Percentiles rank a stretch among this genome's conserved stretches.
Conservation (phyloP, 2,888 invertebrate species). For the Operophtera brumata region DNA sequence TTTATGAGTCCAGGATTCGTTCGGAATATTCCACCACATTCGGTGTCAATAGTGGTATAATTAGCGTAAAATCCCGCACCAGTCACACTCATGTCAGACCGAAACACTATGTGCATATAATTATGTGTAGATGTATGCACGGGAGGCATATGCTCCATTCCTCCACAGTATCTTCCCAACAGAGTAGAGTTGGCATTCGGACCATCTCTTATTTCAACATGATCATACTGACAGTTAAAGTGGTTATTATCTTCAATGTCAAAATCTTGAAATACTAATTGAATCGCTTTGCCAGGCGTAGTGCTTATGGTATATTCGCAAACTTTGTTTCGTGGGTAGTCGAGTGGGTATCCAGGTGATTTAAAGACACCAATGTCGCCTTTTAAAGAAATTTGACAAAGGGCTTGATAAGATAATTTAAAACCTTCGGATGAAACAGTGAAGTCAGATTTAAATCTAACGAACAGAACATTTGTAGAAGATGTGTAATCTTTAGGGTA, state of each 20-base stretch:
- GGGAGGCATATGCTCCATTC: constrained; percentile 72
- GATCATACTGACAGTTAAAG: constrained; percentile 59
- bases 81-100: constrained; percentile 77
- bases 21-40: constrained; percentile 88
- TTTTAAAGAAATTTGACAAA: constrained; percentile 69
- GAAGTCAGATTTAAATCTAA: constrained; percentile 76
- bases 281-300: constrained; percentile 83
- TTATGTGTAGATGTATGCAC: constrained; percentile 86
- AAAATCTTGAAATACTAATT: constrained; percentile 84
- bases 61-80: constrained; percentile 88
- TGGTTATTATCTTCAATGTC: constrained; percentile 79
- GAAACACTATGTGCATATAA: constrained; percentile 85
- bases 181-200: constrained; percentile 82
- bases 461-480: constrained; percentile 76
- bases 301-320: constrained; percentile 87
- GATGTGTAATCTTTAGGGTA: constrained; percentile 83
- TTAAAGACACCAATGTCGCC: constrained; percentile 82
- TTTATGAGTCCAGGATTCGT: constrained; percentile 82
- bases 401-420: constrained; percentile 55
- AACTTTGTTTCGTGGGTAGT: constrained; percentile 81
- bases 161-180: constrained; percentile 85
- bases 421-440: constrained; percentile 55
- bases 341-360: constrained; percentile 88
- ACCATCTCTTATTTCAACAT: constrained; percentile 86
- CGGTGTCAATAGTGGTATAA: constrained; percentile 84